phyloP scores from a whole-genome alignment of 1,140 invertebrate species.

The Drosophila varians region DNA sequence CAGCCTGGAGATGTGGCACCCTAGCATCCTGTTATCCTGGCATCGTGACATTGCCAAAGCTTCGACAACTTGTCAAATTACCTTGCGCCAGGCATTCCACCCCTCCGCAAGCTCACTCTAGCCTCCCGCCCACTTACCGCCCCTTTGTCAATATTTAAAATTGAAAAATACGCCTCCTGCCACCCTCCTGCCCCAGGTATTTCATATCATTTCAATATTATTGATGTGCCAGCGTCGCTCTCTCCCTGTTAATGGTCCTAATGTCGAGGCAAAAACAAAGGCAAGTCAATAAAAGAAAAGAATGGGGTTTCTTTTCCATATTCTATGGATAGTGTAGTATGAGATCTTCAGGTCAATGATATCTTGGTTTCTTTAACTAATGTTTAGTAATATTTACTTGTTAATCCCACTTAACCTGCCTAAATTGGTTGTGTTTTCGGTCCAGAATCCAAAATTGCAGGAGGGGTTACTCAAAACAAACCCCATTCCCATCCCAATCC shows the following conservation, averaged over 20 bases:
- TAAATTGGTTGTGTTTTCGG: constrained; percentile 1
- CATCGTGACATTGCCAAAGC: constrained; percentile 57
- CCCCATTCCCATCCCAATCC: too few species aligned
- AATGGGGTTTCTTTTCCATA: too few species aligned
- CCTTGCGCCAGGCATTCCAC: constrained; percentile 52
- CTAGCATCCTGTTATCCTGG: constrained; percentile 2
- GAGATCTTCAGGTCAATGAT: too few species aligned
- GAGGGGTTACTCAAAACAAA: not conserved
- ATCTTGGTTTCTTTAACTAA: too few species aligned
- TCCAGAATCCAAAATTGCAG: not conserved
- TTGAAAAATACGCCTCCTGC: constrained; percentile 62
- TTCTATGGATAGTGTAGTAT: too few species aligned
- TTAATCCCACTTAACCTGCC: too few species aligned
- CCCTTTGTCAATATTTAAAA: constrained; percentile 79
- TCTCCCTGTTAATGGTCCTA: constrained; percentile 51
- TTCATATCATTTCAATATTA: constrained; percentile 80
- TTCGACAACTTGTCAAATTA: constrained; percentile 81
- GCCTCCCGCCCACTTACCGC: not conserved
- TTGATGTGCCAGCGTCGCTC: constrained; percentile 61
- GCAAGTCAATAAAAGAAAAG: constrained; percentile 64
- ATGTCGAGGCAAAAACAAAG: constrained; percentile 42
- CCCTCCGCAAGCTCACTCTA: constrained; percentile 3
- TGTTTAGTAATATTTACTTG: too few species aligned
- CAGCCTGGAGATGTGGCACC: too few species aligned
- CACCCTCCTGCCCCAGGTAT: constrained; percentile 29